These are phyloP conservation scores for Mesoclemmys tuberculata DNA, from an alignment of 2,113 vertebrate genomes.

Conservation along the genomic window DNA sequence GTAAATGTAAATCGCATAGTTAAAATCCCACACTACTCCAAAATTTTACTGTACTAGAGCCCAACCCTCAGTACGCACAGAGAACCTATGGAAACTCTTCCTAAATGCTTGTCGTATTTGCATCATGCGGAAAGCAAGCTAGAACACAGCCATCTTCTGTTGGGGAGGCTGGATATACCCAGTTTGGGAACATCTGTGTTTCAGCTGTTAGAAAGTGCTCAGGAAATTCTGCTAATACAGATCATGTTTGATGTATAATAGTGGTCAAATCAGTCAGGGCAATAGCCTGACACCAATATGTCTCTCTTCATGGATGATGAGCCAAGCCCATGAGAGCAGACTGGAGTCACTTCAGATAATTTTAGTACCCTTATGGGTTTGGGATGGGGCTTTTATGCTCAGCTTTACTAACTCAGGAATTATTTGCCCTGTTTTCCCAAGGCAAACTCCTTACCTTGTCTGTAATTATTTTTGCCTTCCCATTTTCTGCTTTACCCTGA, in stretches of 20 bases:
- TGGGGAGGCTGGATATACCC: background rate
- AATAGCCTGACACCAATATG: background rate
- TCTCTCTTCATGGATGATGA: background rate
- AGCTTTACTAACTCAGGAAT: background rate
- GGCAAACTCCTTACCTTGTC: background rate
- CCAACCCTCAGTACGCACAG: background rate
- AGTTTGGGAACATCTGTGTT: background rate
- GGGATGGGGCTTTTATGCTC: background rate
- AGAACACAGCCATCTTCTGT: background rate
- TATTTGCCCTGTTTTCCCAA: background rate
- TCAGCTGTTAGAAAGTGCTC: background rate
- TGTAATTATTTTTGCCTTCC: rapidly evolving
- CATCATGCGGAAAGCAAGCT: background rate
- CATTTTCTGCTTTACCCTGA: background rate
- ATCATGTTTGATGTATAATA: background rate
- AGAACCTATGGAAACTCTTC: background rate
- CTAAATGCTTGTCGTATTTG: background rate
- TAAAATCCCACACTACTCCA: background rate
- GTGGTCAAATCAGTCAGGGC: background rate
- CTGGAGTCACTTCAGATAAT: background rate
- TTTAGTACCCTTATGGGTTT: background rate
- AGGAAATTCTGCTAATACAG: background rate
- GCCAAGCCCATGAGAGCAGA: background rate
- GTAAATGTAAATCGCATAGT: background rate
- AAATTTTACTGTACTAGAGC: background rate